A percentile compares a stretch with the other conserved stretches of the same genome.
Evolutionary conservation across 2,797 vertebrate genomes (phyloP).

Genomic region (Cephalopachus bancanus): DNA sequence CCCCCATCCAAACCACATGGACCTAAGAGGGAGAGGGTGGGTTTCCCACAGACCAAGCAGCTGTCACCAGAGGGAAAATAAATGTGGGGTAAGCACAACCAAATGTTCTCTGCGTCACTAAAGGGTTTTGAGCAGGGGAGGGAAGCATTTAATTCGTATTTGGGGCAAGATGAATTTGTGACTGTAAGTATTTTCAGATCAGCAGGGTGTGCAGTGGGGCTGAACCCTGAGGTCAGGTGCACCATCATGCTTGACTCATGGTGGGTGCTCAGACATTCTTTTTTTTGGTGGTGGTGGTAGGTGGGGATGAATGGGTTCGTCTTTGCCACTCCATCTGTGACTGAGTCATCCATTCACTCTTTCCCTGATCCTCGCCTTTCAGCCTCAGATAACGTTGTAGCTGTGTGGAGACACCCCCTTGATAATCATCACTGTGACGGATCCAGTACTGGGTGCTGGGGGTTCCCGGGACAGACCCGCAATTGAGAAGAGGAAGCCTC

Average conservation of each 20-base stretch:
- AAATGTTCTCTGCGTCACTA: background rate
- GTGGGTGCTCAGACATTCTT: rapidly evolving
- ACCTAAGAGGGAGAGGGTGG: too few relatives aligned
- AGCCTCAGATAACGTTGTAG: background rate
- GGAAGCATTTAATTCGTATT: background rate
- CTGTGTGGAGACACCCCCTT: background rate
- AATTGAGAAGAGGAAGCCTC: background rate
- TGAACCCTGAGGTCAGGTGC: background rate
- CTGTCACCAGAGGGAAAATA: background rate
- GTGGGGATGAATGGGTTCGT: background rate
- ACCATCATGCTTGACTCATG: background rate
- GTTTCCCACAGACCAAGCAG: background rate
- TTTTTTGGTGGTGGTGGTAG: background rate
- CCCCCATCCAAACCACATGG: too few relatives aligned
- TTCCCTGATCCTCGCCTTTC: background rate
- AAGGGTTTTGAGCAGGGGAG: background rate
- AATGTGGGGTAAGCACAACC: rapidly evolving
- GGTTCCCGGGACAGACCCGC: background rate
- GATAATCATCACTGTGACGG: background rate
- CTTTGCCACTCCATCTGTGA: background rate
- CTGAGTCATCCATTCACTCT: background rate
- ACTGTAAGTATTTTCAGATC: background rate
- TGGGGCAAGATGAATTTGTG: background rate
- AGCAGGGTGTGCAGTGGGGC: background rate
- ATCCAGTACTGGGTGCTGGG: background rate